Percentiles rank a stretch among this genome's conserved stretches.
Conservation (phyloP, 2,797 vertebrate species). For the Malurus leucopterus region DNA sequence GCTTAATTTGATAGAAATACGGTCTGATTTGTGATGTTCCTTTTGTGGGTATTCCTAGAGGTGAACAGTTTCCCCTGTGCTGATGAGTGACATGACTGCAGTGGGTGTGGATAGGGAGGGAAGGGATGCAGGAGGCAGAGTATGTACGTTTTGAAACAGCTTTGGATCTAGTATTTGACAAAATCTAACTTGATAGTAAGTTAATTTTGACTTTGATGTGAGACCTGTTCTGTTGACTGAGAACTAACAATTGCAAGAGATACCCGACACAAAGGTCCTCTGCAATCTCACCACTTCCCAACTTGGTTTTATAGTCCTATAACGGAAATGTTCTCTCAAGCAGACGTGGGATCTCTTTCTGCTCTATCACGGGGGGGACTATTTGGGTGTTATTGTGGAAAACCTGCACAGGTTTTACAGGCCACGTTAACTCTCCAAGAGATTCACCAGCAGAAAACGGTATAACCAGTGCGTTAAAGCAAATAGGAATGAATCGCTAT, state of each 20-base stretch:
- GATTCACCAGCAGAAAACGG: background rate
- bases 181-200: background rate
- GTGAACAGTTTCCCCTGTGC: background rate
- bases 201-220: background rate
- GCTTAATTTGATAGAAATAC: background rate
- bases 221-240: background rate
- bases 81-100: accelerated
- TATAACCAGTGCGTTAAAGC: background rate
- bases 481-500: accelerated
- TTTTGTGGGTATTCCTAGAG: background rate
- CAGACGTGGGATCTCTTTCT: accelerated
- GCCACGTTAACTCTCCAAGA: accelerated
- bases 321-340: background rate
- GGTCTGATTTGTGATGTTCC: background rate
- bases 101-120: background rate
- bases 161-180: background rate
- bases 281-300: background rate
- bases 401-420: background rate
- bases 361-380: background rate
- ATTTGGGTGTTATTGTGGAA: accelerated
- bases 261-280: background rate
- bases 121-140: background rate
- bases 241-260: background rate
- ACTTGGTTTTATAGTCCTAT: background rate
- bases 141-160: accelerated